Percentiles rank a stretch among this genome's conserved stretches.
Conservation (phyloP, 2,797 vertebrate genomes). For the Varecia variegata region DNA sequence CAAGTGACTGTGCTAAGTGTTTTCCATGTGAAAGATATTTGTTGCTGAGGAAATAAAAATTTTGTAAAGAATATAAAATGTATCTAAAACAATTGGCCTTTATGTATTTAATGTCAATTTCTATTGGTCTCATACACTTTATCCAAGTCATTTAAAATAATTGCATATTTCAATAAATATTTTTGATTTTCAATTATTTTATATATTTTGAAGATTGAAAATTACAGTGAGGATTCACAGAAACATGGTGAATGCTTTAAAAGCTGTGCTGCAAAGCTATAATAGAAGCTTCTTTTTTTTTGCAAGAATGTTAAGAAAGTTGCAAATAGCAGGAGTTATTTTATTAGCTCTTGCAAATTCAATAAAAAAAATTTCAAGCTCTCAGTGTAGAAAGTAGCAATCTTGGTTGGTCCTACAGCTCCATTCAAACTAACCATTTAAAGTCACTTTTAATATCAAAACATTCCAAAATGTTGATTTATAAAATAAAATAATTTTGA, state of each 20-base stretch:
- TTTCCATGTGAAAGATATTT: not conserved
- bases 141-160: not conserved
- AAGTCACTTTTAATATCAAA: not conserved
- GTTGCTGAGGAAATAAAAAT: not conserved
- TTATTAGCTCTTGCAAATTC: not conserved
- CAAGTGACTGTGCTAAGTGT: not conserved
- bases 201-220: not conserved
- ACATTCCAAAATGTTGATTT: not conserved
- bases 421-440: not conserved
- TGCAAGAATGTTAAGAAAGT: not conserved
- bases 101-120: slow-evolving; percentile 1
- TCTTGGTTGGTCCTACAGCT: not conserved
- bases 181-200: not conserved
- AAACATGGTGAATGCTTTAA: not conserved
- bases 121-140: not conserved
- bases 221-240: not conserved
- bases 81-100: not conserved
- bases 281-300: not conserved
- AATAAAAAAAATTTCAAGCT: not conserved
- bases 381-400: not conserved
- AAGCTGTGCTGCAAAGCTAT: not conserved
- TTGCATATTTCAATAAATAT: not conserved
- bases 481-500: slow-evolving; percentile 6
- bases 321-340: not conserved
- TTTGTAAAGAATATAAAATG: not conserved